Conservation (phyloP, 2,888 invertebrate genomes). For the Kryphioiulus occultus region DNA sequence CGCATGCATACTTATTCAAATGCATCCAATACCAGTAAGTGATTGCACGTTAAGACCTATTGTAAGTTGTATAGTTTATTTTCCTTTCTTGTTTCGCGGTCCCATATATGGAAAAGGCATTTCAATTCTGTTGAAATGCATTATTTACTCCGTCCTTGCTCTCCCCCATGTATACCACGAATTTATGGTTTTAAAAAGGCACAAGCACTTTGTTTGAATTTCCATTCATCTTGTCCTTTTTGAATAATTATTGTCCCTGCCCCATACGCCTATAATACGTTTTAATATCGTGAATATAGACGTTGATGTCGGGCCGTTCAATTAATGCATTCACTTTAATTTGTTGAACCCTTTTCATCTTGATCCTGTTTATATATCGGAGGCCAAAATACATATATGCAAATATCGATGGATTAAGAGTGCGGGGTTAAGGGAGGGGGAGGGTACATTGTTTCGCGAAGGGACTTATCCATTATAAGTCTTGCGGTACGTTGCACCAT, state of each 20-base stretch:
- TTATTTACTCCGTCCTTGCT: neutral
- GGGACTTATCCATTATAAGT: neutral
- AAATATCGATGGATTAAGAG: constrained; percentile 1
- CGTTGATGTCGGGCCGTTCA: neutral
- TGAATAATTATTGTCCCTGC: neutral
- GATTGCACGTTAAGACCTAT: neutral
- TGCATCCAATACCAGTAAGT: neutral
- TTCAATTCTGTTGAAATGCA: neutral
- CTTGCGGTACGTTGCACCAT: neutral
- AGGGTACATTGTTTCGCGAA: neutral
- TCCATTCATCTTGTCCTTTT: neutral
- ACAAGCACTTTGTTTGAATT: neutral
- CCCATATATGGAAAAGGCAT: neutral
- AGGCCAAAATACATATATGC: neutral
- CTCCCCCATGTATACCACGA: neutral
- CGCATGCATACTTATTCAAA: neutral
- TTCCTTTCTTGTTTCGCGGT: neutral
- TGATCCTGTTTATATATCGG: neutral
- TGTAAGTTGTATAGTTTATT: neutral
- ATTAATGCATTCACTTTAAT: constrained; percentile 7
- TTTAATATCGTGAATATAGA: neutral
- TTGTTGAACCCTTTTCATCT: constrained; percentile 21
- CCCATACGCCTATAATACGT: neutral
- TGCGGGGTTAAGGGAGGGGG: constrained; percentile 2
- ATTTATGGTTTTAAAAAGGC: constrained; percentile 8